phyloP scores from a whole-genome alignment of 2,888 invertebrate genomes.

The Hemaris fuciformis region DNA sequence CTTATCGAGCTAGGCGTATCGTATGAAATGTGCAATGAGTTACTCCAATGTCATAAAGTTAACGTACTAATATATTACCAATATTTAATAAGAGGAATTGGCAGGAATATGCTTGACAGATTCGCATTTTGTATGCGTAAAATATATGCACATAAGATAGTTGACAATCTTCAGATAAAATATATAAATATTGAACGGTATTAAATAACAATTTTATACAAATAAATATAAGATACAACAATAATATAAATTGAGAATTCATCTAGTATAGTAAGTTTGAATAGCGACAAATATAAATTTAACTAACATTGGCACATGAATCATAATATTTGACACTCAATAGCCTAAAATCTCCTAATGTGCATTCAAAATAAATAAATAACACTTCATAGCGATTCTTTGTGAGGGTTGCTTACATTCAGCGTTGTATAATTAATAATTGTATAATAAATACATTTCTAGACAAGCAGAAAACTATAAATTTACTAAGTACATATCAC shows the following conservation, averaged over 20 bases:
- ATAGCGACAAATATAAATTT: constrained; percentile 50
- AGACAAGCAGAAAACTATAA: constrained; percentile 22
- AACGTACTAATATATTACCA: constrained; percentile 53
- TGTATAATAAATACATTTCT: constrained; percentile 41
- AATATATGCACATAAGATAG: constrained; percentile 39
- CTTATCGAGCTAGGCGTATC: constrained; percentile 79
- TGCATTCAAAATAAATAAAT: constrained; percentile 31
- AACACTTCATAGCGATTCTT: constrained; percentile 18
- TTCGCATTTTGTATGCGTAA: constrained; percentile 54
- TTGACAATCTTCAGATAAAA: constrained; percentile 61
- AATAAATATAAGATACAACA: constrained; percentile 52
- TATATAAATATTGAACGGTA: constrained; percentile 49
- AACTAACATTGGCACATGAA: constrained; percentile 68
- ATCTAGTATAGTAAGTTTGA: constrained; percentile 37
- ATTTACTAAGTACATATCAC: constrained; percentile 55
- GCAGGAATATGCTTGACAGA: constrained; percentile 78
- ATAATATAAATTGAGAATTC: constrained; percentile 41
- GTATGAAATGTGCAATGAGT: constrained; percentile 79
- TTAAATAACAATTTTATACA: constrained; percentile 51
- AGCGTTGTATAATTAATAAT: constrained; percentile 28
- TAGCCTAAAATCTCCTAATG: constrained; percentile 46
- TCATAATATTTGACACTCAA: constrained; percentile 39
- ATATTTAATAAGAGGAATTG: constrained; percentile 57
- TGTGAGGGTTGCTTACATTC: not conserved
- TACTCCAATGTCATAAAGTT: constrained; percentile 71